Base-by-base conservation (phyloP, 2,797 vertebrate species). In the Enteromius argenteus region DNA sequence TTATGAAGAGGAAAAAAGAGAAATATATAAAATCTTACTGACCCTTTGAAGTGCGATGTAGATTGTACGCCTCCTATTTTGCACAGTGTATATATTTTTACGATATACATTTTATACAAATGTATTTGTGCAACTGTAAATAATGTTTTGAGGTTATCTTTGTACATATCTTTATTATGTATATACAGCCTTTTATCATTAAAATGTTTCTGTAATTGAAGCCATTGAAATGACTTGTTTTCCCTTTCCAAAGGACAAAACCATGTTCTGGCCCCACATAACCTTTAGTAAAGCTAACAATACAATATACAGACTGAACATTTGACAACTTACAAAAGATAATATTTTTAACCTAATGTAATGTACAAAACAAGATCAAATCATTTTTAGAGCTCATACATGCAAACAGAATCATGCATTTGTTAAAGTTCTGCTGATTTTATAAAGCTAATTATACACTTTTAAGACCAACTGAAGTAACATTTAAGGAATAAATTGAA, bases 61-160 rank as follows among this genome's bases (percentile, higher is more conserved):
- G 64, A 94, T 91, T 93, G 91, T 93, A 94, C 93, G 95, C 95
- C 93, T 94, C 94, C 93, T 92, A 89, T 96, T 95, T 96, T 96
- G 95, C 95, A 96, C 94, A 95, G 94, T 95, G 94, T 96, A 96
- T 95, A 96, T 95, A 96, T 89, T 90, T 86, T 87, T 86, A 85
- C 81, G 71, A 92, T 86, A 94, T 95, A 91, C 94, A 95, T 93
- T 94, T 92, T 96, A 95, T 96, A 95, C 94, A 96, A 94, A 94
- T 94, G 92, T 94, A 94, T 93, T 92, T 94, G 90, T 90, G 87
- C 92, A 94, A 95, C 94, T 97, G 95, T 96, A 96, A 94, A 96
- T 96, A 96, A 64, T 93, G 93, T 79, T 84, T 87, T 86, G 67
- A 71, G 56, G 77, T 85, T 84, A 66, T 58, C 49, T 72, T 72